Conservation (phyloP, 2,797 vertebrate genomes). For the Hydrocynus forskahlii region DNA sequence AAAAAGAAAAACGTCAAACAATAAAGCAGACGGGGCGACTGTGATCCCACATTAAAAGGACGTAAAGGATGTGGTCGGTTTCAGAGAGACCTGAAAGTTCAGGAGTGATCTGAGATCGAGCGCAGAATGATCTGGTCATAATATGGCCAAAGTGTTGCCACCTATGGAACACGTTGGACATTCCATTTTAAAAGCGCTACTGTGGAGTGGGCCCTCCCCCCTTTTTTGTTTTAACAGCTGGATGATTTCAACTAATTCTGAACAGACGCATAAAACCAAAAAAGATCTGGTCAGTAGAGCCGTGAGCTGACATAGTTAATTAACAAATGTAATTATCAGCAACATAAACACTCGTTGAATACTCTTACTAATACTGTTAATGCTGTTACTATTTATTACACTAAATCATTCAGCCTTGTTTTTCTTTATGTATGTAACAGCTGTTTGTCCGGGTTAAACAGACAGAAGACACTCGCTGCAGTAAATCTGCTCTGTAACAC, state of each 20-base stretch:
- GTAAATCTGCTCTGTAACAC: neutral
- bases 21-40: neutral
- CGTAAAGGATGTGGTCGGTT: slow-evolving; percentile 2
- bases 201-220: no score
- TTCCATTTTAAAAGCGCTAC: no score
- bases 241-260: no score
- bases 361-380: neutral
- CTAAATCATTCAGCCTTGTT: neutral
- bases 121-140: neutral
- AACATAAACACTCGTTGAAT: neutral
- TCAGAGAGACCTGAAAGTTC: neutral
- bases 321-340: neutral
- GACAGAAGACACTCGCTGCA: neutral
- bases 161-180: no score
- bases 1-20: no score
- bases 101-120: neutral
- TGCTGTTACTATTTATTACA: neutral
- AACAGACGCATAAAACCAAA: no score
- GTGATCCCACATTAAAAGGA: neutral
- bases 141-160: no score
- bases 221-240: no score
- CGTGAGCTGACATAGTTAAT: neutral
- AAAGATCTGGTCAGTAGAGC: neutral
- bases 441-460: neutral
- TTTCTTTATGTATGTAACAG: neutral